Base-by-base conservation (phyloP, 2,797 vertebrate species). In the Megaceryle alcyon region DNA sequence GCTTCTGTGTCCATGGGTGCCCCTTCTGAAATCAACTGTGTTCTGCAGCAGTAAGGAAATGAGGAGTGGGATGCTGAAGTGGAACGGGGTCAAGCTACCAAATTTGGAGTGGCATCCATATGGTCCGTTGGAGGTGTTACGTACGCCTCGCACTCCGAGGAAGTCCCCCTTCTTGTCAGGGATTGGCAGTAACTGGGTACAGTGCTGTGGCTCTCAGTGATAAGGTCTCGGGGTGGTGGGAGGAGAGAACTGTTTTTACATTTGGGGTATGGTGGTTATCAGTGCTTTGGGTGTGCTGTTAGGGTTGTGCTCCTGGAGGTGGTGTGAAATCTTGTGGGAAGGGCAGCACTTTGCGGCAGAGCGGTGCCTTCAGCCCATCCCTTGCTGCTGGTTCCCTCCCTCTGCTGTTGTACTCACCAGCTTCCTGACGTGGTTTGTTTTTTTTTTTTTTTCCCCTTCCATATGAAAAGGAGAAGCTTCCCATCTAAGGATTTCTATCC, bases 171-270 rank as follows among this genome's bases (percentile, higher is more conserved):
- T 28, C 84, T 64, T 15, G 26, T 31, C 65, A 18, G 71, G 57
- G 70, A 3, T 21, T 73, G 80, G 43, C 73, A 66, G 82, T 37
- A 43, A 8, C 9, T 37, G 46, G 41, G 33, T 20, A 20, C 59
- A 2, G 12, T 7, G 37, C 79, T 63, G 80, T 1, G 4, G 37
- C 4, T 65, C 69, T 43, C 2, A 0, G 51, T 6, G 29, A 2
- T 2, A 19, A 56, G 59, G 56, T 61, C 61, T 93, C 20, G 14
- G 64, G 31, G 20, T 79, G 53, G 17, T 82, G 57, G 35, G n/a
- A 3, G 54, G 59, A 44, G 21, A 35, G 77, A 86, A n/a, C 20
- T n/a, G 37, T 49, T 22, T 13, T 9, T 16, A 10, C 3, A 3
- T 41, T 28, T 44, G 5, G 20, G 33, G 9, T 26, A 3, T 3